Percentiles rank a stretch among this genome's conserved stretches.
phyloP scores from a whole-genome alignment of 2,113 vertebrate genomes.

The Onychorhynchus coronatus region DNA sequence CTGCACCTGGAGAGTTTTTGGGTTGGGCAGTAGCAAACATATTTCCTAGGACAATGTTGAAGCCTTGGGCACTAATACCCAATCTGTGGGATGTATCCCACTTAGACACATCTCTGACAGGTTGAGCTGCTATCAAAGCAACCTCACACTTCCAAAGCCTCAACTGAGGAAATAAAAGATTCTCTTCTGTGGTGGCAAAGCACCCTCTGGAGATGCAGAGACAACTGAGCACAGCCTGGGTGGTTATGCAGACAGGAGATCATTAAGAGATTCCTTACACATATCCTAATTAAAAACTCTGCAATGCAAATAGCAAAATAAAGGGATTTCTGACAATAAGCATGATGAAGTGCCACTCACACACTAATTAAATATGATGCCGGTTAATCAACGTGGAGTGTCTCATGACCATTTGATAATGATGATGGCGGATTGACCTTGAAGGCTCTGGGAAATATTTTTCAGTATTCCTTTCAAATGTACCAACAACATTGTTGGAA shows the following conservation, averaged over 20 bases:
- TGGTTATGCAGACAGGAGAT: conserved; percentile 48
- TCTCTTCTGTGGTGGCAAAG: background rate
- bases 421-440: conserved; percentile 37
- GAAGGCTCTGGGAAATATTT: conserved; percentile 3
- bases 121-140: background rate
- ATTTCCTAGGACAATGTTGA: background rate
- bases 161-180: background rate
- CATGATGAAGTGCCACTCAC: conserved; percentile 63
- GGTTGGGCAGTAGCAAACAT: background rate
- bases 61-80: background rate
- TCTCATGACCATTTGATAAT: conserved; percentile 34
- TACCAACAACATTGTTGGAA: background rate
- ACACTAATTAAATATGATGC: conserved; percentile 66
- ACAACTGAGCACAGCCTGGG: conserved; percentile 1
- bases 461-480: background rate
- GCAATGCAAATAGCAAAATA: conserved; percentile 62
- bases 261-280: conserved; percentile 61
- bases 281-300: conserved; percentile 69
- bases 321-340: conserved; percentile 65
- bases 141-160: accelerated
- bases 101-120: background rate
- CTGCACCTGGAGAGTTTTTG: background rate
- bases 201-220: conserved; percentile 20
- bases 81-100: background rate
- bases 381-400: conserved; percentile 65